A percentile compares a stretch with the other conserved stretches of the same genome.
phyloP scores from a whole-genome alignment of 2,888 invertebrate genomes.

The Eristalis pertinax region DNA sequence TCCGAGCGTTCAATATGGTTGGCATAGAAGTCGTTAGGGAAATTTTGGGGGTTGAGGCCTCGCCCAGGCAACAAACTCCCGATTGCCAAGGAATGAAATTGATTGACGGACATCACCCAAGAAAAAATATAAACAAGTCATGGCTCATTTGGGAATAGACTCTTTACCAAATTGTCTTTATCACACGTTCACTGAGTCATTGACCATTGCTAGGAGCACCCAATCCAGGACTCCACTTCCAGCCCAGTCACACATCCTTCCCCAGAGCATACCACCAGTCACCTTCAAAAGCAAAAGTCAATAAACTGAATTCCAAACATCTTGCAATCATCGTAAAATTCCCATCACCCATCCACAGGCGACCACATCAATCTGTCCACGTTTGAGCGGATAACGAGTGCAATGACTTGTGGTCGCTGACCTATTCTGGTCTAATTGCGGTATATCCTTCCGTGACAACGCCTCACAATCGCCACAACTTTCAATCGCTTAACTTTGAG shows the following conservation, averaged over 20 bases:
- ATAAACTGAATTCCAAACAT: not conserved
- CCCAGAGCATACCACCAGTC: not conserved
- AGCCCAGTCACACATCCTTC: not conserved
- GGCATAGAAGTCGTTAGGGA: too few species aligned
- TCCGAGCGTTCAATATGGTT: too few species aligned
- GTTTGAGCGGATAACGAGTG: not conserved
- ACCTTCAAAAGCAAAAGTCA: not conserved
- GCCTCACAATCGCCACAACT: conserved; percentile 10
- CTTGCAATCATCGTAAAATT: not conserved
- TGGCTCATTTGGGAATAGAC: too few species aligned
- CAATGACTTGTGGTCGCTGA: conserved; percentile 24
- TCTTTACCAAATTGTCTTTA: too few species aligned
- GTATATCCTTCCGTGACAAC: conserved; percentile 35
- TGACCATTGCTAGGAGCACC: too few species aligned
- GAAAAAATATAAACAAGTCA: too few species aligned
- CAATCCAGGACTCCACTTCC: too few species aligned
- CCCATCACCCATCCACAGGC: not conserved
- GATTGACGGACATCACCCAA: too few species aligned
- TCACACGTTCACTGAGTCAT: too few species aligned
- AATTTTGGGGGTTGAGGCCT: too few species aligned
- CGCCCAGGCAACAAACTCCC: too few species aligned
- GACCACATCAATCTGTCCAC: not conserved
- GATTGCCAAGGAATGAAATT: too few species aligned
- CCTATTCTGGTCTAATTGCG: conserved; percentile 20
- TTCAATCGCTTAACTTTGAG: conserved; percentile 30